Base-by-base conservation (phyloP, 2,113 vertebrate genomes). In the Thinocorus orbignyianus region DNA sequence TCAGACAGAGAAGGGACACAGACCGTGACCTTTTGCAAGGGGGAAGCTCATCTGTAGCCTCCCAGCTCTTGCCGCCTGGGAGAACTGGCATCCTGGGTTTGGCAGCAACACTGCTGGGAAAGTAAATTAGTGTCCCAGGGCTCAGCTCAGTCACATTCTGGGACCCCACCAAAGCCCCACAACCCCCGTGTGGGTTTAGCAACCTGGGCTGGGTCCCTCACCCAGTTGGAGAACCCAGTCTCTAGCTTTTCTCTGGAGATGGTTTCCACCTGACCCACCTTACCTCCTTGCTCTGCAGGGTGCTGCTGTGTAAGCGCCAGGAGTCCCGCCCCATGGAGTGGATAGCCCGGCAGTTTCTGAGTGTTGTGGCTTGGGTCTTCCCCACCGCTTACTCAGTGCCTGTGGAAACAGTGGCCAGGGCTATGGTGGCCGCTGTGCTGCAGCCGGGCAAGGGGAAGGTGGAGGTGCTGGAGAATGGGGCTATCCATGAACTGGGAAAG, bases 401-500 rank as follows among this genome's bases (percentile, higher is more conserved):
- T 8, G 96, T 99, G 73, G 90, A 96, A 28, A 48, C 20, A 0
- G 97, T 99, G 91, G 98, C 93, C 4, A 98, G 96, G 74, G 98
- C 98, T 17, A 99, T 99, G 98, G 95, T 98, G 77, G 95, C 97
- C 61, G 98, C 97, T 37, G 98, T 98, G 6, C 81, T 99, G 71
- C 93, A 98, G 28, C 97, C 97, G 4, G 93, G 96, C 1, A 22
- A 98, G 46, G 92, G 94, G 61, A 98, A 97, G 81, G 97, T 94
- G 5, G 97, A 98, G 92, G 98, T 99, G 91, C 97, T 99, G 60
- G 98, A 99, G 93, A 99, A 99, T 20, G 73, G 95, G 62, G 98
- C 89, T 70, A 98, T 99, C n/a, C 88, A 95, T 9, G 28, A 73
- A 42, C 95, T 99, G 66, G 98, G 97, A 20, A 98, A 87, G 58